Conservation (phyloP, 2,113 vertebrate species). For the Brachionichthys hirsutus region DNA sequence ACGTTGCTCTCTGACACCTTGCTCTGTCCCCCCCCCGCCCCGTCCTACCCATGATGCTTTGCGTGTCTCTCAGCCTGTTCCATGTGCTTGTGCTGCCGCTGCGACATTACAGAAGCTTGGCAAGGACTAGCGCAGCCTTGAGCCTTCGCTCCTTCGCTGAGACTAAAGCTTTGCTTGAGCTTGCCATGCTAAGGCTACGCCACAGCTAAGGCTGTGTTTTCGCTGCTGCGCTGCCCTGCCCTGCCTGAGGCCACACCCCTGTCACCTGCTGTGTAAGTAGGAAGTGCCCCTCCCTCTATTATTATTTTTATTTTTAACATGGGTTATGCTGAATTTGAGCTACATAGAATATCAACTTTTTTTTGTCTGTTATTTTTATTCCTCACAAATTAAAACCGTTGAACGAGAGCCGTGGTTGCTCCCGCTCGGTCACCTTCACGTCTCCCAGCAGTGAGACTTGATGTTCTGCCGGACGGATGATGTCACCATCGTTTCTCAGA, state of each 20-base stretch:
- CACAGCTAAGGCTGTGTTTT: conserved; percentile 61
- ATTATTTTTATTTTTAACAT: conserved; percentile 41
- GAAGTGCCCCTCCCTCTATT: conserved; percentile 86
- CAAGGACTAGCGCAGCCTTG: conserved; percentile 92
- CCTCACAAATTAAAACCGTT: conserved; percentile 47
- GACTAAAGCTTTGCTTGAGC: conserved; percentile 68
- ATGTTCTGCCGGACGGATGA: conserved; percentile 18
- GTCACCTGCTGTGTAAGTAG: conserved; percentile 98
- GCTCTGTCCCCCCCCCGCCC: conserved; percentile 80
- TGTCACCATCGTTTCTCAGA: conserved; percentile 70
- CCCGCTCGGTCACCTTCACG: conserved; percentile 6
- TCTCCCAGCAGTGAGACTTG: conserved; percentile 6
- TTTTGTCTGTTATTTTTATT: conserved; percentile 17
- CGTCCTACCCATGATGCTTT: conserved; percentile 94
- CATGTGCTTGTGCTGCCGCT: conserved; percentile 92
- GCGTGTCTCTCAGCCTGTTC: conserved; percentile 97
- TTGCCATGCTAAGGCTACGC: conserved; percentile 61
- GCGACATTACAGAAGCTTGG: conserved; percentile 91
- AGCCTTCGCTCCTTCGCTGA: conserved; percentile 56
- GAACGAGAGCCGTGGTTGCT: conserved; percentile 55
- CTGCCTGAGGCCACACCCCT: conserved; percentile 96
- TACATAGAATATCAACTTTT: conserved; percentile 27
- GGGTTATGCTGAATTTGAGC: conserved; percentile 60
- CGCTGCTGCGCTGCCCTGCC: conserved; percentile 65
- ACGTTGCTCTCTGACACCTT: conserved; percentile 89